A percentile compares a stretch with the other conserved stretches of the same genome.
Evolutionary conservation across 1,140 invertebrate genomes (phyloP).

Genomic region (Littorina saxatilis): DNA sequence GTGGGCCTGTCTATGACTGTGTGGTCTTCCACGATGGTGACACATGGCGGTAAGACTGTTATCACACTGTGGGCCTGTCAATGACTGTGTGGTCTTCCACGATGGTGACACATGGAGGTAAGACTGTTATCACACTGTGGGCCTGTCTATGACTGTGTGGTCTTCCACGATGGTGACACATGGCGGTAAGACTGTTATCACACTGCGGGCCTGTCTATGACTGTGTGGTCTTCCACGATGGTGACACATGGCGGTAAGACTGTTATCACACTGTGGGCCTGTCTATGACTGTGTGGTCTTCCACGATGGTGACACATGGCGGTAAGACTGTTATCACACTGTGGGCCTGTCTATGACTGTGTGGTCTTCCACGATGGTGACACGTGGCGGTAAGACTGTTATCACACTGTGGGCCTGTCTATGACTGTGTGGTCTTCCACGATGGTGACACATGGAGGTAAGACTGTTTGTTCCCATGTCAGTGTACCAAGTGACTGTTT

Average conservation of each 20-base stretch:
- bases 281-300: constrained; percentile 96
- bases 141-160: constrained; percentile 94
- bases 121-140: no score
- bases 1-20: constrained; percentile 94
- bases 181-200: constrained; percentile 86
- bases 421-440: constrained; percentile 95
- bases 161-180: constrained; percentile 90
- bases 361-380: constrained; percentile 92
- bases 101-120: constrained; percentile 88
- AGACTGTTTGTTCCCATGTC: no score
- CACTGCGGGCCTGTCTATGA: constrained; percentile 94
- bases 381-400: constrained; percentile 86
- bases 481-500: no score
- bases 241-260: constrained; percentile 85
- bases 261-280: constrained; percentile 91
- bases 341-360: constrained; percentile 94
- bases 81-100: constrained; percentile 95
- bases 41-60: constrained; percentile 86
- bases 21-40: constrained; percentile 92
- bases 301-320: constrained; percentile 88
- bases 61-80: constrained; percentile 92
- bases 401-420: constrained; percentile 92
- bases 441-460: constrained; percentile 88
- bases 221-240: constrained; percentile 94
- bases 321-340: no score